A percentile compares a stretch with the other conserved stretches of the same genome.
phyloP scores from a whole-genome alignment of 2,113 vertebrate species.

The Mirounga angustirostris region DNA sequence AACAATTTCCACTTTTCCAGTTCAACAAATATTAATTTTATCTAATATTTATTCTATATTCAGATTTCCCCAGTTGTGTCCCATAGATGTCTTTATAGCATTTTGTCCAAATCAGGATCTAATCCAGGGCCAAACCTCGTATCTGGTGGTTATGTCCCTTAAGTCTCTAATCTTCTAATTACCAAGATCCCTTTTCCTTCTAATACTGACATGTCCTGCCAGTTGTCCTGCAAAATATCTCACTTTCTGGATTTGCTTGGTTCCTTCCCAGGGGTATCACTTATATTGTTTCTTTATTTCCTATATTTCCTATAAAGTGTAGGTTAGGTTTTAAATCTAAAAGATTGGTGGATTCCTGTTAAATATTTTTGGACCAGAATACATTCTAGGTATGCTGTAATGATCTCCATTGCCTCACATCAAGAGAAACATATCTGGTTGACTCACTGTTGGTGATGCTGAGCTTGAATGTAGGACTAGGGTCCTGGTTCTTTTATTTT shows the following conservation, averaged over 20 bases:
- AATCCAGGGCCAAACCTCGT: neutral
- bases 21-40: neutral
- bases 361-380: neutral
- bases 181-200: neutral
- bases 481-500: neutral
- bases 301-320: neutral
- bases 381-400: neutral
- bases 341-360: neutral
- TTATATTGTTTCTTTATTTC: neutral
- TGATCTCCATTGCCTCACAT: neutral
- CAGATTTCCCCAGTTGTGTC: neutral
- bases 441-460: neutral
- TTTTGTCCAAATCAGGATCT: neutral
- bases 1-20: neutral
- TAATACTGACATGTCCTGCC: neutral
- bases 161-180: neutral
- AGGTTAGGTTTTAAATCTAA: neutral
- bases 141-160: neutral
- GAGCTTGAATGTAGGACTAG: neutral
- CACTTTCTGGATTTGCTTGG: neutral
- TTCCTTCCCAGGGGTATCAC: neutral
- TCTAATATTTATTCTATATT: neutral
- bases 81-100: neutral
- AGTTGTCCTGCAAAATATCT: neutral
- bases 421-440: neutral